phyloP scores from a whole-genome alignment of 2,113 vertebrate species.

The Triplophysa tibetana region DNA sequence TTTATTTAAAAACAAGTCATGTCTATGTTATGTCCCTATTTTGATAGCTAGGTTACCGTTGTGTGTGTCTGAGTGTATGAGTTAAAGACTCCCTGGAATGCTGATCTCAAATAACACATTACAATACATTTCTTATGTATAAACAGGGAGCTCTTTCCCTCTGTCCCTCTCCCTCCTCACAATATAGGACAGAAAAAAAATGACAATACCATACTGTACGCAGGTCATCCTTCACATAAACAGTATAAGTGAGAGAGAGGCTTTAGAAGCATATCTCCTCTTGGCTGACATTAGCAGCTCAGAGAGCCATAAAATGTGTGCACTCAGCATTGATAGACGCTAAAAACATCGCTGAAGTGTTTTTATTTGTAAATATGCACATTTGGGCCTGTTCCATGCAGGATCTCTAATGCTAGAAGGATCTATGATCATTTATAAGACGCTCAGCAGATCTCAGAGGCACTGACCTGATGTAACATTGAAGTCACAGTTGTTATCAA shows the following conservation, averaged over 20 bases:
- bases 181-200: conserved; percentile 13
- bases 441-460: conserved; percentile 5
- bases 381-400: background rate
- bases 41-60: background rate
- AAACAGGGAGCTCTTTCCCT: background rate
- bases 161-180: background rate
- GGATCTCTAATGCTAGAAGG: conserved; percentile 26
- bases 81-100: conserved; percentile 10
- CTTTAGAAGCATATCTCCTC: conserved; percentile 28
- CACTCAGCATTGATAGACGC: conserved; percentile 13
- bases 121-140: background rate
- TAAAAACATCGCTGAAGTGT: conserved; percentile 4
- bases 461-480: conserved; percentile 8
- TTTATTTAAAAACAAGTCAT: background rate
- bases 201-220: background rate
- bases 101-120: background rate
- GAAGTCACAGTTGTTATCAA: conserved; percentile 25
- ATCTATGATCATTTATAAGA: background rate
- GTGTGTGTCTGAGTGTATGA: background rate
- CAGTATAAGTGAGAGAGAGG: background rate
- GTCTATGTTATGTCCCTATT: background rate
- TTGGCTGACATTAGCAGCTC: conserved; percentile 33
- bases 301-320: conserved; percentile 32
- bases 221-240: conserved; percentile 27
- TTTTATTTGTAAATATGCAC: background rate